Evolutionary conservation across 2,113 vertebrate species (phyloP).

Genomic region (Callipepla californica): DNA sequence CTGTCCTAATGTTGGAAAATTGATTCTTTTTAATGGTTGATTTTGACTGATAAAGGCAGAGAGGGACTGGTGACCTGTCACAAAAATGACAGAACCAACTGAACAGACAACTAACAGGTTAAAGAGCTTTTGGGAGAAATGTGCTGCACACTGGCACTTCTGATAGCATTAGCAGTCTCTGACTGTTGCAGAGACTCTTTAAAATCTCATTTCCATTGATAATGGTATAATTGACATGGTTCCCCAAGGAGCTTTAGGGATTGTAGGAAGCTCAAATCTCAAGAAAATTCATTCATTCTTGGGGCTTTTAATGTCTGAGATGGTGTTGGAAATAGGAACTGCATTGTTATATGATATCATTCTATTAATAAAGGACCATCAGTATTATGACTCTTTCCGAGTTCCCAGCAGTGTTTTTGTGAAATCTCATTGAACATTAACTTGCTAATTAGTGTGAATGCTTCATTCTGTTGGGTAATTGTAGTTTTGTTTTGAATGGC

Average conservation of each 20-base stretch:
- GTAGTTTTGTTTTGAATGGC: slow-evolving; percentile 14
- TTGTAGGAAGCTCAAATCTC: slow-evolving; percentile 65
- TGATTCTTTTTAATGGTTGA: slow-evolving; percentile 58
- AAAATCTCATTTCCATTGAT: slow-evolving; percentile 79
- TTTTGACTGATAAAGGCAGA: slow-evolving; percentile 72
- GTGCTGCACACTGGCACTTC: slow-evolving; percentile 3
- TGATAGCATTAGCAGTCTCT: slow-evolving; percentile 72
- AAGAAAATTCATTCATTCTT: slow-evolving; percentile 69
- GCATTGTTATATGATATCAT: slow-evolving; percentile 43
- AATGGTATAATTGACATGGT: slow-evolving; percentile 76
- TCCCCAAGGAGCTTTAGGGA: slow-evolving; percentile 69
- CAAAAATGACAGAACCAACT: slow-evolving; percentile 22
- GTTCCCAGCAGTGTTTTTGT: slow-evolving; percentile 57
- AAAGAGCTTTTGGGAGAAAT: slow-evolving; percentile 46
- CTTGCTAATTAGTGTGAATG: slow-evolving; percentile 48
- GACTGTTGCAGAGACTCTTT: slow-evolving; percentile 65
- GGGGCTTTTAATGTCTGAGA: slow-evolving; percentile 52
- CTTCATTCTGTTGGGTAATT: slow-evolving; percentile 40
- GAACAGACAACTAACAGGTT: slow-evolving; percentile 34
- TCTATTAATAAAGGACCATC: slow-evolving; percentile 54
- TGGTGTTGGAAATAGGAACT: slow-evolving; percentile 46
- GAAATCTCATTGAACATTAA: slow-evolving; percentile 52
- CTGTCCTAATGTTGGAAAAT: slow-evolving; percentile 56
- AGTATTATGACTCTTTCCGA: slow-evolving; percentile 19
- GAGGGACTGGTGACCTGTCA: slow-evolving; percentile 29